These are phyloP conservation scores for Platycheirus rosarum DNA, from an alignment of 2,888 invertebrate genomes.

Conservation along the genomic window DNA sequence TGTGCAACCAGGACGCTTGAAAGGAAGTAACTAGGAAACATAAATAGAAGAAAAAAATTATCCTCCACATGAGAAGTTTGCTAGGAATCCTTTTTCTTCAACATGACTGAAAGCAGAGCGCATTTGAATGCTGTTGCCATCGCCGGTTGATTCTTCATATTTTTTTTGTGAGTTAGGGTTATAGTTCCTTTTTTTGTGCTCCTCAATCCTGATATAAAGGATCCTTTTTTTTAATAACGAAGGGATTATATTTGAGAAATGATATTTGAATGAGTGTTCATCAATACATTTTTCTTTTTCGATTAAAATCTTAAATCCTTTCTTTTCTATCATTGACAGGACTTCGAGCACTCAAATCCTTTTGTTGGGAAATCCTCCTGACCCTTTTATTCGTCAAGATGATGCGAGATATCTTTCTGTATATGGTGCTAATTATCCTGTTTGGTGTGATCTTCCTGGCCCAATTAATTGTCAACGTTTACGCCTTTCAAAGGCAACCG, in stretches of 20 bases:
- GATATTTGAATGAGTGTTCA: constrained; percentile 56
- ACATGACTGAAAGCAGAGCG: constrained; percentile 63
- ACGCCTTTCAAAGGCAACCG: constrained; percentile 81
- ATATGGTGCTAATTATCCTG: constrained; percentile 81
- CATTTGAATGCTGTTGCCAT: constrained; percentile 61
- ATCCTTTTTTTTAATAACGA: constrained; percentile 64
- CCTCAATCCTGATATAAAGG: constrained; percentile 44
- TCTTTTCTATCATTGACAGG: constrained; percentile 31
- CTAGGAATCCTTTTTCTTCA: constrained; percentile 63
- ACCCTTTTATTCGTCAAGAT: constrained; percentile 76
- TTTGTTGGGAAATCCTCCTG: not conserved
- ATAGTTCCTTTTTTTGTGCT: constrained; percentile 10
- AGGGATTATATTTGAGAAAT: constrained; percentile 63
- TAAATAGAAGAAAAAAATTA: constrained; percentile 20
- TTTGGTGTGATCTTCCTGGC: constrained; percentile 82
- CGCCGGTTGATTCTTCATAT: constrained; percentile 51
- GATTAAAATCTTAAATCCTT: not conserved
- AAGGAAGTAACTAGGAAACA: constrained; percentile 44
- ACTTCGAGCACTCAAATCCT: constrained; percentile 22
- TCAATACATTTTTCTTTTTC: constrained; percentile 13
- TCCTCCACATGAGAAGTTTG: constrained; percentile 50
- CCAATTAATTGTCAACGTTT: constrained; percentile 82
- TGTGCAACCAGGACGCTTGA: constrained; percentile 52
- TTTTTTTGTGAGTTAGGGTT: constrained; percentile 44
- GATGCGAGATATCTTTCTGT: constrained; percentile 82